Percentiles rank a stretch among this genome's conserved stretches.
Evolutionary conservation across 2,888 invertebrate genomes (phyloP).

Genomic region (Nycteola revayana): DNA sequence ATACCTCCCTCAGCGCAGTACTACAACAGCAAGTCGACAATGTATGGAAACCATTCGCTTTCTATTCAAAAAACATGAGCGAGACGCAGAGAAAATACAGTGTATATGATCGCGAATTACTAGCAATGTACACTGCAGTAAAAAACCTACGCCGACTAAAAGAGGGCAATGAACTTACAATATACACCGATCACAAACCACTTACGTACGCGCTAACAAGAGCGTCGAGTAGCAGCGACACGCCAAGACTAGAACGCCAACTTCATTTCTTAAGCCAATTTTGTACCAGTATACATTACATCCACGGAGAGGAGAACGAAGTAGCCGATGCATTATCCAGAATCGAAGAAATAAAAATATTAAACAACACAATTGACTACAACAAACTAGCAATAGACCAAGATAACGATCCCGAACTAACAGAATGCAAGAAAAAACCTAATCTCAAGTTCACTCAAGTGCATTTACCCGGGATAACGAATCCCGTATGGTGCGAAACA

Average conservation of each 20-base stretch:
- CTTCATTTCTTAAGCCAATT: neutral
- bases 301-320: neutral
- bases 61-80: conserved; percentile 22
- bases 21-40: conserved; percentile 18
- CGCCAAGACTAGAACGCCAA: neutral
- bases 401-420: neutral
- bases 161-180: conserved; percentile 7
- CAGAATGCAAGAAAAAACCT: neutral
- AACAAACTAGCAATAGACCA: neutral
- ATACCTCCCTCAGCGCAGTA: conserved; percentile 18
- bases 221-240: neutral
- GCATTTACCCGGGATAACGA: no score
- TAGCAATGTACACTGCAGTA: conserved; percentile 23
- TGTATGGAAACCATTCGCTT: conserved; percentile 22
- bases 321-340: neutral
- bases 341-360: neutral
- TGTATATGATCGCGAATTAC: conserved; percentile 23
- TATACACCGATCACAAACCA: conserved; percentile 6
- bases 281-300: neutral
- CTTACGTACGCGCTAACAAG: neutral
- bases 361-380: neutral
- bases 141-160: conserved; percentile 17
- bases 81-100: conserved; percentile 18
- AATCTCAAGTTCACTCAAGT: no score
- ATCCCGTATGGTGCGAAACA: neutral